Evolutionary conservation across 2,888 invertebrate species (phyloP), one percentile per base, ranked within the genome.

Genomic region (Drosophila neonasuta): DNA sequence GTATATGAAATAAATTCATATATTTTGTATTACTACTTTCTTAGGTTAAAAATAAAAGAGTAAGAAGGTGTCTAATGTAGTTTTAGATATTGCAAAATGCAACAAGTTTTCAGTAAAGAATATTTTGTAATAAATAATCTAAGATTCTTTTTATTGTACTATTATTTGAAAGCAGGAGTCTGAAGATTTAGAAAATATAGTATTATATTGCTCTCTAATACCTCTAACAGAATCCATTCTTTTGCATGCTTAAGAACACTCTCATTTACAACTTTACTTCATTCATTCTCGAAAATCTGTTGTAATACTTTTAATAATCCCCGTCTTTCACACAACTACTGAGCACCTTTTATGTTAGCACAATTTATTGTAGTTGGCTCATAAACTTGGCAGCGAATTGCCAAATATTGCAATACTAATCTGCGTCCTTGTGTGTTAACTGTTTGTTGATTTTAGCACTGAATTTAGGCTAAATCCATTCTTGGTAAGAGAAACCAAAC

Each of bases 401-500:
- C 34, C 17, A 17, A 56, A 42, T 54, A 44, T 58, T 39, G 29
- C 10, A 45, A 24, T 56, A 17, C 39, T 51, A 13, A 32, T 32
- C 30, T 30, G 1, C 11, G 29, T 30, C 62, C 69, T 73, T 62
- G 48, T 62, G 48, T 32, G 48, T 54, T 51, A 73, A 84, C 49
- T 74, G 62, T 79, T 83, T 79, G 84, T 79, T 80, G 64, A 59
- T 65, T 78, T 74, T 63, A 62, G 44, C 64, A 42, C 42, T 36
- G 58, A 36, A 36, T 66, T 66, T 61, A 24, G 52, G 50, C 54
- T 44, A 49, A 63, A 72, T 55, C 46, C 49, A n/a, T 79, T 84
- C 85, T 54, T 10, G 54, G 75, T 69, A 78, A 34, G 15, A 52
- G 45, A 39, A 48, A 29, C 3, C 20, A 20, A 17, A 34, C 13